These are phyloP conservation scores for Tragelaphus eurycerus DNA, from an alignment of 2,797 vertebrate species.

Conservation along the genomic window DNA sequence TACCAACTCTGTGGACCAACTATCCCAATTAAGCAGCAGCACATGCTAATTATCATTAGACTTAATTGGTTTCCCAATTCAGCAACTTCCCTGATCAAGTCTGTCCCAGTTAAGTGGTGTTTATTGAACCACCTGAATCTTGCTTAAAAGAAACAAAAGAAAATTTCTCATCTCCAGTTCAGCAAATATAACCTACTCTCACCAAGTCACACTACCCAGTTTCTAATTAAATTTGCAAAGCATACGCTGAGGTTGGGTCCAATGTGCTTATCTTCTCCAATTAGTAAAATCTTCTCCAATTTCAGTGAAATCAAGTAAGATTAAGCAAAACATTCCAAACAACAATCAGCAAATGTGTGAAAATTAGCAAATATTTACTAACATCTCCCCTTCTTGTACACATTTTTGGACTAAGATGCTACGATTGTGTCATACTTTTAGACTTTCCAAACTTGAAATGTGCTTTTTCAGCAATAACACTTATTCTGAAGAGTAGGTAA, in stretches of 20 bases:
- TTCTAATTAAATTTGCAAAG: conserved; percentile 72
- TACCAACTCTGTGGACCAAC: conserved; percentile 74
- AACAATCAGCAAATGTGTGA: conserved; percentile 15
- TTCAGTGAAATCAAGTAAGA: conserved; percentile 57
- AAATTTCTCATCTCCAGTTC: conserved; percentile 60
- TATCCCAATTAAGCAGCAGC: conserved; percentile 72
- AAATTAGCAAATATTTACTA: conserved; percentile 49
- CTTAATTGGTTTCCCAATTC: conserved; percentile 78
- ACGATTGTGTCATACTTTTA: conserved; percentile 9
- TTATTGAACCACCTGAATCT: conserved; percentile 77
- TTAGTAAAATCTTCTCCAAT: conserved; percentile 20
- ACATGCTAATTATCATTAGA: conserved; percentile 74
- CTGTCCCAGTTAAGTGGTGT: conserved; percentile 71
- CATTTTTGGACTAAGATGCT: background rate
- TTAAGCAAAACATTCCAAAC: conserved; percentile 42
- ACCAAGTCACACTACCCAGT: conserved; percentile 60
- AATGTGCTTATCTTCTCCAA: background rate
- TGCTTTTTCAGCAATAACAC: background rate
- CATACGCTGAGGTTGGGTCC: background rate
- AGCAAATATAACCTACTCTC: conserved; percentile 60
- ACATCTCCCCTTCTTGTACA: background rate
- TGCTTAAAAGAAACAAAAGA: conserved; percentile 71
- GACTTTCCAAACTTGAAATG: background rate
- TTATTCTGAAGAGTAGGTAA: background rate
- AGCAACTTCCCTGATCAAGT: conserved; percentile 72